phyloP scores from a whole-genome alignment of 2,888 invertebrate genomes.

The Stegana nigrithorax region DNA sequence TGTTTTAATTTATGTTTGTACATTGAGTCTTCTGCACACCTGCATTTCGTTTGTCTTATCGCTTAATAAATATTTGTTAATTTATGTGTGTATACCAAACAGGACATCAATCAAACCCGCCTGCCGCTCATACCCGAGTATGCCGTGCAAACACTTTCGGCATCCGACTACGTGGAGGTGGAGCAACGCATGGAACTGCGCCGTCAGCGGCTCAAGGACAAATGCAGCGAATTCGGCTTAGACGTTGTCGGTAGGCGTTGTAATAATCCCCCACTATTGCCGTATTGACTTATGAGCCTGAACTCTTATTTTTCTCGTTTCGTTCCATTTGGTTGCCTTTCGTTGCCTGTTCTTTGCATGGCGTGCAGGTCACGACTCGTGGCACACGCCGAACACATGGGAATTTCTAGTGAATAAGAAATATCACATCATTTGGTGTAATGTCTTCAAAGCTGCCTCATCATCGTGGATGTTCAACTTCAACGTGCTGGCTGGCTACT shows the following conservation, averaged over 20 bases:
- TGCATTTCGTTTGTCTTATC: background rate
- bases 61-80: background rate
- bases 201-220: constrained; percentile 64
- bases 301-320: no score
- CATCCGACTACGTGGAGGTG: constrained; percentile 66
- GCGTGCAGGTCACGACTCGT: constrained; percentile 67
- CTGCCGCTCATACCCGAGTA: constrained; percentile 66
- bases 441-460: constrained; percentile 86
- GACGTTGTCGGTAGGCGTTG: constrained; percentile 64
- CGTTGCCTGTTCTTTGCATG: no score
- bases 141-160: constrained; percentile 64
- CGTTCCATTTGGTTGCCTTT: no score
- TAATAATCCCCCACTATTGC: background rate
- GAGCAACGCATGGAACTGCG: constrained; percentile 67
- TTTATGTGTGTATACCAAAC: constrained; percentile 19
- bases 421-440: constrained; percentile 86
- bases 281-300: background rate
- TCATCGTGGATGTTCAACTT: constrained; percentile 94
- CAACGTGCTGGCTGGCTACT: constrained; percentile 86
- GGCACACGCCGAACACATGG: constrained; percentile 82
- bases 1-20: background rate
- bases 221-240: constrained; percentile 66
- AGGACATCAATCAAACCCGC: constrained; percentile 68
- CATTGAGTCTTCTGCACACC: background rate
- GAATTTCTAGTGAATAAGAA: constrained; percentile 85